Evolutionary conservation across 2,113 vertebrate genomes (phyloP).

Genomic region (Ancistrus triradiatus): DNA sequence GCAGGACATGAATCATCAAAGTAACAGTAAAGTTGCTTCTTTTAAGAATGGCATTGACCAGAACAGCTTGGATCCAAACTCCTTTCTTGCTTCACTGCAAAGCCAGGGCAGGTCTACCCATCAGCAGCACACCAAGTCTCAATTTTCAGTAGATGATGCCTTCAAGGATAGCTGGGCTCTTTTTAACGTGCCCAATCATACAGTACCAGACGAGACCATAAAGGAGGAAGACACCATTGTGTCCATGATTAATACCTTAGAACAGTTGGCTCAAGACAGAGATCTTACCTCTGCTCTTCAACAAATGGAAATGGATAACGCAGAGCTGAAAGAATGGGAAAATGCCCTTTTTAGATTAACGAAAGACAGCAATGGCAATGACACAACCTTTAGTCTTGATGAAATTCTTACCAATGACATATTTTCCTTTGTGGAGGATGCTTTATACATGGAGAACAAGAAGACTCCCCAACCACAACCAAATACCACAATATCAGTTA

Average conservation of each 20-base stretch:
- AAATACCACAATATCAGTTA: conserved; percentile 17
- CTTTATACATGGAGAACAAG: conserved; percentile 55
- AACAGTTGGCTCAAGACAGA: conserved; percentile 33
- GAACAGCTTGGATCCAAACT: conserved; percentile 50
- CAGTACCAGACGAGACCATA: conserved; percentile 16
- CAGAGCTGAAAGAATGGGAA: conserved; percentile 55
- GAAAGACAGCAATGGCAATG: conserved; percentile 11
- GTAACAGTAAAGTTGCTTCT: not conserved
- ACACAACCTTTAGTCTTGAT: conserved; percentile 10
- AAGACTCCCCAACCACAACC: not conserved
- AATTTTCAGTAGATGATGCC: conserved; percentile 60
- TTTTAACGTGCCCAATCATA: conserved; percentile 48
- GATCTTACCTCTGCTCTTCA: conserved; percentile 42
- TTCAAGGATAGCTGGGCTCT: conserved; percentile 62
- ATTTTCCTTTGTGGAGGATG: conserved; percentile 60
- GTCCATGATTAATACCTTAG: conserved; percentile 49
- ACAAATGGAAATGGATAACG: conserved; percentile 1
- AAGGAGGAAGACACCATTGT: conserved; percentile 44
- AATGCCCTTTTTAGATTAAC: conserved; percentile 51
- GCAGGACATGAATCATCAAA: conserved; percentile 43
- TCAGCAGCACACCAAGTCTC: not conserved
- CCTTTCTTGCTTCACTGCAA: conserved; percentile 67
- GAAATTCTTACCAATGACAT: conserved; percentile 50
- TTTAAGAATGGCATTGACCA: not conserved
- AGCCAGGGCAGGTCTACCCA: conserved; percentile 65